Base-by-base conservation (phyloP, 2,113 vertebrate genomes). In the Arothron firmamentum region DNA sequence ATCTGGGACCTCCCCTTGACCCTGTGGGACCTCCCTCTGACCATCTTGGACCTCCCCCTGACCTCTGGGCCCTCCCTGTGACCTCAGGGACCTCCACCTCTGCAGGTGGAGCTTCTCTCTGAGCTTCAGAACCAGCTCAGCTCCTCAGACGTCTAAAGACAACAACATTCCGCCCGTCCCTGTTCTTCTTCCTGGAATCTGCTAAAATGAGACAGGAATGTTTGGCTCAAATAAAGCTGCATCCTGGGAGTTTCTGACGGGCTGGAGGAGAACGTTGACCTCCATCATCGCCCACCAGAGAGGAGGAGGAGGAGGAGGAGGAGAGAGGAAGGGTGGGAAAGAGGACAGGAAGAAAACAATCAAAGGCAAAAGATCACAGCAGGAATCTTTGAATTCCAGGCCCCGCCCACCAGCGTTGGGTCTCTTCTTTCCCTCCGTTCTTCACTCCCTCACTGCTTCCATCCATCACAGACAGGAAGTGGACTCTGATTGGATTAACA, bases 401-500 rank as follows among this genome's bases (percentile, higher is more conserved):
- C 52, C 73, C 59, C 71, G 56, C 63, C 69, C 59, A 69, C 77
- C 62, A 49, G 70, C 69, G 14, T 28, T 70, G 23, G 18, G 20
- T 16, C 7, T 46, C 43, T 17, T n/a, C 17, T 45, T 17, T 1
- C 8, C 25, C n/a, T 13, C 19, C 0, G 5, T 5, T n/a, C 19
- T 10, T 8, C 52, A 1, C 46, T 52, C 52, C 80, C 59, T 2
- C 52, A 23, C 2, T 23, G 21, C 21, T 23, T 23, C 21, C 21
- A 23, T 79, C 74, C 72, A 62, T 81, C 76, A 19, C 70, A 69
- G 48, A 72, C 80, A 85, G 83, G 83, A 85, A 80, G 80, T 78
- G 80, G 77, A 67, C 78, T 62, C 83, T 85, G 82, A 85, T 77
- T 65, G 18, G n/a, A n/a, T n/a, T n/a, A n/a, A n/a, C n/a, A n/a